A percentile compares a stretch with the other conserved stretches of the same genome.
phyloP scores from a whole-genome alignment of 1,140 invertebrate genomes.

The Ylistrum balloti region DNA sequence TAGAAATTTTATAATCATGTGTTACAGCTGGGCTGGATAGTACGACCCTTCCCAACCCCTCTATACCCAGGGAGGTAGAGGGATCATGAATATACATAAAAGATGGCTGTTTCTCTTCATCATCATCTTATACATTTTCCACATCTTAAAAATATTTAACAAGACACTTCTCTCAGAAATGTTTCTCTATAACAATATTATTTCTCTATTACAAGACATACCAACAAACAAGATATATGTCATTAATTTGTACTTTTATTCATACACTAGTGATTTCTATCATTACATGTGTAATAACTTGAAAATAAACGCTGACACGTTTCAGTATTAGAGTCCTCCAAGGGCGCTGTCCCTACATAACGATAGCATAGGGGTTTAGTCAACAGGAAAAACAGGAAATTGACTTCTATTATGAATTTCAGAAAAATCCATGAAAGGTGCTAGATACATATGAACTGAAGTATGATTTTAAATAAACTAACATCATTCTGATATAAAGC shows the following conservation, averaged over 20 bases:
- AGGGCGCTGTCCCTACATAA: not conserved
- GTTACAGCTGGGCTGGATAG: not conserved
- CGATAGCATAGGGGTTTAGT: not conserved
- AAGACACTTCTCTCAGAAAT: not conserved
- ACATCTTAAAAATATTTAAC: not conserved
- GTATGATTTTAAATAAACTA: not conserved
- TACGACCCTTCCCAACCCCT: not conserved
- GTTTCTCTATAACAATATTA: too few species aligned
- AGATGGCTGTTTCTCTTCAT: not conserved
- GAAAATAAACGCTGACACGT: not conserved
- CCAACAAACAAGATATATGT: not conserved
- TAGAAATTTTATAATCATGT: slow-evolving; percentile 20
- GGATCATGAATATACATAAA: not conserved
- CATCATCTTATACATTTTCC: not conserved
- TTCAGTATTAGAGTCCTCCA: too few species aligned
- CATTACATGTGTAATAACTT: not conserved
- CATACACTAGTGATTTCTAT: not conserved
- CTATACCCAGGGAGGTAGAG: not conserved
- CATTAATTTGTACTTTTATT: not conserved
- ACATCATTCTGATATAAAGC: not conserved
- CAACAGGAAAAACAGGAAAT: slow-evolving; percentile 26
- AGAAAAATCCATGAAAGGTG: not conserved
- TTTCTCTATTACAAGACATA: not conserved
- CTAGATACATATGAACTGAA: not conserved
- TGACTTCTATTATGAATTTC: slow-evolving; percentile 16